These are phyloP conservation scores for Adelphocoris suturalis DNA, from an alignment of 2,888 invertebrate species.

Conservation along the genomic window DNA sequence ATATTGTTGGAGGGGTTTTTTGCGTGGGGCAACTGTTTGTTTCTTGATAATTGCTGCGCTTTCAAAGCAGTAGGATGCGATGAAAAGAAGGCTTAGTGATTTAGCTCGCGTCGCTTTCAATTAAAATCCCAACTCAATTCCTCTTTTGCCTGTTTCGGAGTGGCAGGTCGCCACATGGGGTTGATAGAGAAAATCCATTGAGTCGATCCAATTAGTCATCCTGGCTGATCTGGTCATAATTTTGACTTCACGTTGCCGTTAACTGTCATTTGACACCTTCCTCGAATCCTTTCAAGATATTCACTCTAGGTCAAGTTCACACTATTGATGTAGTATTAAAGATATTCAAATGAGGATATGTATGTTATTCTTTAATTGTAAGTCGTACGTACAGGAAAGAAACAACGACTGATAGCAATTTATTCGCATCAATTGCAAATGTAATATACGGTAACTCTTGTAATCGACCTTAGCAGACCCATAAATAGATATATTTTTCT, in stretches of 20 bases:
- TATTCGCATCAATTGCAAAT: no score
- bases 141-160: background rate
- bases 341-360: background rate
- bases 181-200: conserved; percentile 3
- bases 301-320: background rate
- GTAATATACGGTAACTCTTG: no score
- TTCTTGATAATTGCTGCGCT: conserved; percentile 24
- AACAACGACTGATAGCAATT: no score
- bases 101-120: conserved; percentile 23
- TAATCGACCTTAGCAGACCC: no score
- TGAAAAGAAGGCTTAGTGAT: background rate
- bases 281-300: background rate
- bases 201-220: conserved; percentile 5
- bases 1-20: background rate
- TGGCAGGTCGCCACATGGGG: conserved; percentile 21
- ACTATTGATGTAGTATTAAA: background rate
- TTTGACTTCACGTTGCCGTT: background rate
- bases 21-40: conserved; percentile 18
- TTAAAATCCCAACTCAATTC: background rate
- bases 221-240: background rate
- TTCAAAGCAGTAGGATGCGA: background rate
- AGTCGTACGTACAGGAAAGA: background rate
- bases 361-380: background rate
- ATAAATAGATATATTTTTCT: no score
- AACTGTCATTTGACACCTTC: background rate